Conservation (phyloP, 2,888 invertebrate species). For the Catonia carolina region DNA sequence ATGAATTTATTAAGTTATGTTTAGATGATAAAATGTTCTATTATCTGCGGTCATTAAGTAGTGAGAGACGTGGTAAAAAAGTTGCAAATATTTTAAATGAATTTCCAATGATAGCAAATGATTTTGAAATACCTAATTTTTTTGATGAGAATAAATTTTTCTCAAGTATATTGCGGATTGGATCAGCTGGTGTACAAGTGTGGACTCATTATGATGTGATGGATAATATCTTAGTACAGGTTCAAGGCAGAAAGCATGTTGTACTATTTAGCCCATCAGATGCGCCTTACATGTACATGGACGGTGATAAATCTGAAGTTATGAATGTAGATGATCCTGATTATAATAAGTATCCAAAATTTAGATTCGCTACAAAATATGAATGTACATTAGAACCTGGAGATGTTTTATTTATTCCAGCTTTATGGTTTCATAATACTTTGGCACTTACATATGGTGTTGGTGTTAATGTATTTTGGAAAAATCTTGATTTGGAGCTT, state of each 20-base stretch:
- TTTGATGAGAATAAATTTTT: constrained; percentile 43
- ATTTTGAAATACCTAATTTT: constrained; percentile 44
- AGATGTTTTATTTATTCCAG: constrained; percentile 50
- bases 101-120: constrained; percentile 44
- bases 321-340: constrained; percentile 47
- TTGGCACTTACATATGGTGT: constrained; percentile 45
- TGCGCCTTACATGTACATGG: constrained; percentile 46
- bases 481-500: constrained; percentile 41
- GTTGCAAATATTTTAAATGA: constrained; percentile 45
- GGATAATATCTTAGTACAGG: constrained; percentile 50
- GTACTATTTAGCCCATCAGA: constrained; percentile 47
- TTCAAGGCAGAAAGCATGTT: constrained; percentile 43
- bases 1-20: constrained; percentile 43
- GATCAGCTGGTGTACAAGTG: constrained; percentile 45
- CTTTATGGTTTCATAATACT: constrained; percentile 52
- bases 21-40: constrained; percentile 37
- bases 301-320: constrained; percentile 49
- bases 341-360: constrained; percentile 43
- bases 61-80: constrained; percentile 45
- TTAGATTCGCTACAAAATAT: constrained; percentile 41
- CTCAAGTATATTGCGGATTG: constrained; percentile 49
- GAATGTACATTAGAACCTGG: constrained; percentile 44
- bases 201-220: constrained; percentile 55
- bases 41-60: constrained; percentile 44
- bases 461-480: constrained; percentile 51